Base-by-base conservation (phyloP, 2,888 invertebrate genomes). In the Biston stratarius region DNA sequence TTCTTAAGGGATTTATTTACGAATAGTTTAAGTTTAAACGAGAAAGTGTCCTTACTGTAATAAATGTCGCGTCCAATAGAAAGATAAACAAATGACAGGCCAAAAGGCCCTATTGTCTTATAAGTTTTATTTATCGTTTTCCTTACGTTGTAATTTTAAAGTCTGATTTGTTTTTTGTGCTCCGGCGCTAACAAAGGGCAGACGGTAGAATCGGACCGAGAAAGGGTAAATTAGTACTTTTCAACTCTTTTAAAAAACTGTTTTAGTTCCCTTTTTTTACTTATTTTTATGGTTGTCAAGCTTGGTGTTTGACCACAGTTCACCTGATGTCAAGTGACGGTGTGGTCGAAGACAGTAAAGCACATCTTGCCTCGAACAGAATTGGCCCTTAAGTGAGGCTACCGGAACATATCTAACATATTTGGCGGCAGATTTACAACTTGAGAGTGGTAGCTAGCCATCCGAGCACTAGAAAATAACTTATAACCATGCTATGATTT, bases 141-240 rank as follows among this genome's bases (percentile, higher is more conserved):
- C 77, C 80, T 79, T 80, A 77, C 77, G 77, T 76, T 82, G 84
- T 88, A 84, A 86, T 88, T 85, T 87, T 79, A 85, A 85, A 87
- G 78, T 83, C 83, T 80, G 80, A 77, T 79, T 61, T 44, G 58
- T 71, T 77, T 77, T 75, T 77, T 77, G 70, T 73, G 6, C 74
- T 73, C 63, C 63, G 62, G 59, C 53, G 57, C 14, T 61, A 10
- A 60, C 51, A 63, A 64, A 67, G 60, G 62, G 48, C 14, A 11
- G 45, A 58, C 53, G 14, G 58, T 51, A 44, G 51, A 57, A 45
- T 48, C 36, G 38, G 56, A 9, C 44, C 52, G 47, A 14, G 24
- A 47, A 49, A 47, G 44, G 53, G 61, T 48, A 24, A 64, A 52
- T 62, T 61, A 45, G 57, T 56, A 56, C 48, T 24, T 47, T 55